Evolutionary conservation across 2,113 vertebrate species (phyloP).

Genomic region (Gopherus flavomarginatus): DNA sequence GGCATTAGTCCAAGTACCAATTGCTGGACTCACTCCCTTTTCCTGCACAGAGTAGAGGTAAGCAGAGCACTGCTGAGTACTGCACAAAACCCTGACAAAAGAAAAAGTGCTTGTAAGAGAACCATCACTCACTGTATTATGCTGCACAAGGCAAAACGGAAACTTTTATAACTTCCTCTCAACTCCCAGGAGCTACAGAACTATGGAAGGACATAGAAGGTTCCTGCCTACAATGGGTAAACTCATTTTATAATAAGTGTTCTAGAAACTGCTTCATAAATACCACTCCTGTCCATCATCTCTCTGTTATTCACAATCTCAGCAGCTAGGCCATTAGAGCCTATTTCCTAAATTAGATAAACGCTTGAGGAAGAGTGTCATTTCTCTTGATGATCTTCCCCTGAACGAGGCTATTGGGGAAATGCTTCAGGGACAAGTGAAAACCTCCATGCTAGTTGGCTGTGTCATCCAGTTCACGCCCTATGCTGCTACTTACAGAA

Average conservation of each 20-base stretch:
- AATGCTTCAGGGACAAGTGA: not conserved
- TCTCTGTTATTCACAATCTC: not conserved
- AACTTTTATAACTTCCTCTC: not conserved
- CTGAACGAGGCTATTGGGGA: not conserved
- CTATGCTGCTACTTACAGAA: not conserved
- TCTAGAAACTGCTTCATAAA: not conserved
- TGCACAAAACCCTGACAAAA: not conserved
- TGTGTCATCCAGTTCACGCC: not conserved
- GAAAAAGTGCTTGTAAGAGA: not conserved
- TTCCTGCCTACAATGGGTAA: rapidly evolving
- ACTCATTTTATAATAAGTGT: not conserved
- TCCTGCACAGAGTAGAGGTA: rapidly evolving
- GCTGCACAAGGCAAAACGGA: not conserved
- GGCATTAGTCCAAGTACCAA: not conserved
- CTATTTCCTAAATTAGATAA: conserved; percentile 6
- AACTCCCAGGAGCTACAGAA: not conserved
- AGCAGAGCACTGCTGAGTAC: not conserved
- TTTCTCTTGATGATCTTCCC: not conserved
- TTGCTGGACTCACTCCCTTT: not conserved
- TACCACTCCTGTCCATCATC: not conserved
- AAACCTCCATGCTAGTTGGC: not conserved
- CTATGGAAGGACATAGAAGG: not conserved
- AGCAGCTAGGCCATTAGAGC: not conserved
- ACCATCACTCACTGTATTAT: not conserved
- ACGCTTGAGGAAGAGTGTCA: not conserved